These are phyloP conservation scores for Dipus sagitta DNA, from an alignment of 2,797 vertebrate genomes.

Conservation along the genomic window DNA sequence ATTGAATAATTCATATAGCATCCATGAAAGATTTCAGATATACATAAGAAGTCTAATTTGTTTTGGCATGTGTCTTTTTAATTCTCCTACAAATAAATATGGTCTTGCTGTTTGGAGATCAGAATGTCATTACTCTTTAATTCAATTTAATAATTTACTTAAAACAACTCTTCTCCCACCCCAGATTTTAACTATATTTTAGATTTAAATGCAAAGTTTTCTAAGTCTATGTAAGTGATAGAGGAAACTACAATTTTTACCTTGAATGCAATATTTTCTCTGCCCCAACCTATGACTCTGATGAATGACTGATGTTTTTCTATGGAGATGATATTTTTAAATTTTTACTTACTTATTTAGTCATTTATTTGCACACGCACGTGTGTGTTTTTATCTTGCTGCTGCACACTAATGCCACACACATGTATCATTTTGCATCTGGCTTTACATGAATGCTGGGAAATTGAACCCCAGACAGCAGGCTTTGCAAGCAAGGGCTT, in stretches of 20 bases:
- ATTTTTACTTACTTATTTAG: too few species aligned
- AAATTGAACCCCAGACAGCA: too few species aligned
- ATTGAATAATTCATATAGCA: neutral
- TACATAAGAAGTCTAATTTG: constrained; percentile 16
- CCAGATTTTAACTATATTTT: constrained; percentile 47
- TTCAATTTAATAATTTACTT: constrained; percentile 25
- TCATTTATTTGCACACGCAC: too few species aligned
- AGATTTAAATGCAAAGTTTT: constrained; percentile 21
- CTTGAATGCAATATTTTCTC: neutral
- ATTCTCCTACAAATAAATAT: constrained; percentile 35
- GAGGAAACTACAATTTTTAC: constrained; percentile 16
- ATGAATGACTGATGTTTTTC: too few species aligned
- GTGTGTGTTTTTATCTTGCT: too few species aligned
- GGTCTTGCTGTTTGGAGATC: neutral
- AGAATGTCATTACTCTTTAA: neutral
- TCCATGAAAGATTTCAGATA: constrained; percentile 30
- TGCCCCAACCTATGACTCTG: neutral
- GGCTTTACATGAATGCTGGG: too few species aligned
- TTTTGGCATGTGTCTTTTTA: constrained; percentile 30
- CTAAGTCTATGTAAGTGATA: neutral
- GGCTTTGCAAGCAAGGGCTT: too few species aligned
- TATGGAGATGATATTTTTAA: too few species aligned
- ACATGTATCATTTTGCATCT: too few species aligned
- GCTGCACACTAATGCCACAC: too few species aligned
- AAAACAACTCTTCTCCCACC: constrained; percentile 33